phyloP scores from a whole-genome alignment of 2,797 vertebrate species.

The Acrossocheilus wenchowensis region DNA sequence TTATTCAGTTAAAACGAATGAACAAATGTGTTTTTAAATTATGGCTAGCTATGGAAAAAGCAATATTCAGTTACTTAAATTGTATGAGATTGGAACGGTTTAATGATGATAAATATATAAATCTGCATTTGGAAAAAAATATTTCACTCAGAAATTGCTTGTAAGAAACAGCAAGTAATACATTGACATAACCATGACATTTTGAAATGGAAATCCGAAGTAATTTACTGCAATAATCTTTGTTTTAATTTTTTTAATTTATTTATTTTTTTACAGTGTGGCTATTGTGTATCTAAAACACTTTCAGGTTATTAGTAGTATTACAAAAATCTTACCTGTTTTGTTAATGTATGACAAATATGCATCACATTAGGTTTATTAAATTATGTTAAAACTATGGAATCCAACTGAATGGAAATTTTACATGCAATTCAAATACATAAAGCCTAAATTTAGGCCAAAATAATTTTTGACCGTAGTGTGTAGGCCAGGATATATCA shows the following conservation, averaged over 20 bases:
- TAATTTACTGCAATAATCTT: neutral
- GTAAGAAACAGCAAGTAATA: too few relatives aligned
- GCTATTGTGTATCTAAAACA: neutral
- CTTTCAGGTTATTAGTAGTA: neutral
- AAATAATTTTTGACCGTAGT: neutral
- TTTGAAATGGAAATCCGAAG: too few relatives aligned
- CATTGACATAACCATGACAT: too few relatives aligned
- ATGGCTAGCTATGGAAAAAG: neutral
- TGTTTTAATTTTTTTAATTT: too few relatives aligned
- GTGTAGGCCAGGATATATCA: slow-evolving; percentile 8
- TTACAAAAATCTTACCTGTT: neutral
- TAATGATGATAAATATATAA: neutral
- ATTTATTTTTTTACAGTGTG: neutral
- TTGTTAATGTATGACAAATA: neutral
- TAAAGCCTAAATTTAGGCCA: neutral
- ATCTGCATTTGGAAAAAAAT: too few relatives aligned
- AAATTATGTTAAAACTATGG: neutral
- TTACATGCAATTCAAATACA: neutral
- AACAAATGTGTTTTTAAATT: neutral
- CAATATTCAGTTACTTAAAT: neutral
- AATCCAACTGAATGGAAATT: neutral
- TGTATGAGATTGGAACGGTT: neutral
- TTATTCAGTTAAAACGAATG: neutral
- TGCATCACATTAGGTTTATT: neutral
- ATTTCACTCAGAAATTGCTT: too few relatives aligned